Percentiles rank a stretch among this genome's conserved stretches.
These are phyloP conservation scores for Phataginus tetradactyla DNA, from an alignment of 2,797 vertebrate species.

Conservation along the genomic window DNA sequence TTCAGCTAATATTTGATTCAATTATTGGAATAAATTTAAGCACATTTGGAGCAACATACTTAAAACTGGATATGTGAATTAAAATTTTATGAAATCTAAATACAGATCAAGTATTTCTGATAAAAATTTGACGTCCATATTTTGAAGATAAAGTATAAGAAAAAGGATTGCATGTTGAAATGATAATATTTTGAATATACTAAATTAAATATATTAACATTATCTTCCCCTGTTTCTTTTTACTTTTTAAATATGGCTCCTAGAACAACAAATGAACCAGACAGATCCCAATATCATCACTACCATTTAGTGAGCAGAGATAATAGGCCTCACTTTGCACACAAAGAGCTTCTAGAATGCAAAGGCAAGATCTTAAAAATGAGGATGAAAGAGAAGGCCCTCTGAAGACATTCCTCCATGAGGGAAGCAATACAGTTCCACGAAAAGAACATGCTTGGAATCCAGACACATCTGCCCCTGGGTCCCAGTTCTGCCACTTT, in stretches of 20 bases:
- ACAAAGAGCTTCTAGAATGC: slow-evolving; percentile 2
- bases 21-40: neutral
- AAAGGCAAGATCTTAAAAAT: neutral
- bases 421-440: neutral
- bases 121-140: neutral
- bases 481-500: neutral
- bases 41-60: neutral
- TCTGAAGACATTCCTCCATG: neutral
- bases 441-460: neutral
- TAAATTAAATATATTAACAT: neutral
- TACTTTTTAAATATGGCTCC: neutral
- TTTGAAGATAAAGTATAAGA: neutral
- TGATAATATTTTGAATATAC: neutral
- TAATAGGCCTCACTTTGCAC: neutral
- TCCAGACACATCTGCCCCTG: neutral
- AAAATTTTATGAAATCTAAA: slow-evolving; percentile 21
- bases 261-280: neutral
- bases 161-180: neutral
- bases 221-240: neutral
- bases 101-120: neutral
- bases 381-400: neutral
- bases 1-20: neutral
- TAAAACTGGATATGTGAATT: neutral
- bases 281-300: neutral
- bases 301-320: neutral